Conservation (phyloP, 2,113 vertebrate species). For the Platysternon megacephalum region DNA sequence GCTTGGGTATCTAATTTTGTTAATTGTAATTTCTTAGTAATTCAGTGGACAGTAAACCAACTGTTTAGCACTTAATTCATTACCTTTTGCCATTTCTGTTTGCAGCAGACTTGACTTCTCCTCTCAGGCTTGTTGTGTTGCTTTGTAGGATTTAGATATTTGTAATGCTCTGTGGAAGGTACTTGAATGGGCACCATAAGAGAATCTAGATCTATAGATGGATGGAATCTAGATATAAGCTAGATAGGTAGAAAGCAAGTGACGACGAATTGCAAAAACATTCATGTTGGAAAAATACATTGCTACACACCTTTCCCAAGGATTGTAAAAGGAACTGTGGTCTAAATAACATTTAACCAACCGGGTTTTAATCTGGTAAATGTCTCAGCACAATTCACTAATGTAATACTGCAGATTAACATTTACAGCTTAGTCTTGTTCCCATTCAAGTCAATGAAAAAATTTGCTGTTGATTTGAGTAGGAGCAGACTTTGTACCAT, state of each 20-base stretch:
- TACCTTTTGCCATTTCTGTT: neutral
- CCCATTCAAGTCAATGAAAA: neutral
- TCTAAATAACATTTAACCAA: neutral
- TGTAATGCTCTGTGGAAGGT: neutral
- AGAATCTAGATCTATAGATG: neutral
- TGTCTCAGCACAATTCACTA: neutral
- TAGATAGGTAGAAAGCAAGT: neutral
- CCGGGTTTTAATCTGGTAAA: neutral
- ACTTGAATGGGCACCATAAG: neutral
- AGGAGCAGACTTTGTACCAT: neutral
- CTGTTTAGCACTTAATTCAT: neutral
- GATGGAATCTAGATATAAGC: neutral
- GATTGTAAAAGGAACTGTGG: neutral
- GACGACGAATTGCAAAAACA: neutral
- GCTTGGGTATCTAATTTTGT: neutral
- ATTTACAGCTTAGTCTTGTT: neutral
- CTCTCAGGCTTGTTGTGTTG: accelerated
- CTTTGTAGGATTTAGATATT: neutral
- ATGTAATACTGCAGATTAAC: neutral
- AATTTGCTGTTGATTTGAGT: neutral
- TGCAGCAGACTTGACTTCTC: accelerated
- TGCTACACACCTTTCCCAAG: neutral
- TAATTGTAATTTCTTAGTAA: neutral
- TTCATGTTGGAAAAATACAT: neutral
- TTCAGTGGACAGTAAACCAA: neutral